phyloP scores from a whole-genome alignment of 53 echinoderm and acorn worm species.

The Actinopyga echinites region DNA sequence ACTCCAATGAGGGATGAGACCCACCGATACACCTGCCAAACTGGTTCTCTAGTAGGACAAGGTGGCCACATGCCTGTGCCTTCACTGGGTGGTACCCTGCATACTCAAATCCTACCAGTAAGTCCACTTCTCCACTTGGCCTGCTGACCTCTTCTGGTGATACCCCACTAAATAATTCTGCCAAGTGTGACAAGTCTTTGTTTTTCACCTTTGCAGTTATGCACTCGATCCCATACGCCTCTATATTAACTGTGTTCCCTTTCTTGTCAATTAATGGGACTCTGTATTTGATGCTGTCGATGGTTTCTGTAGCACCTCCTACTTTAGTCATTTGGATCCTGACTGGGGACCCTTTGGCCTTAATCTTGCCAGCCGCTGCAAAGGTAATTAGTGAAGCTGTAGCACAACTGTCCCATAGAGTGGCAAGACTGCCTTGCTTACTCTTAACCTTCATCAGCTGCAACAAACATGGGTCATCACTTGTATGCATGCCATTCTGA shows the following conservation, averaged over 20 bases:
- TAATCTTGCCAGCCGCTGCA: slow-evolving; percentile 41
- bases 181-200: slow-evolving; percentile 8
- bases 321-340: slow-evolving; percentile 46
- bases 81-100: slow-evolving; percentile 49
- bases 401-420: slow-evolving; percentile 59
- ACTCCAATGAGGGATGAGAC: slow-evolving; percentile 26
- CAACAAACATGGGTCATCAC: slow-evolving; percentile 36
- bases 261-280: slow-evolving; percentile 39
- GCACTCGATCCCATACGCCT: slow-evolving; percentile 51
- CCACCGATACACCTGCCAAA: slow-evolving; percentile 56
- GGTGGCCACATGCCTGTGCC: slow-evolving; percentile 28
- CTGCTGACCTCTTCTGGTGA: background rate
- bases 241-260: slow-evolving; percentile 20
- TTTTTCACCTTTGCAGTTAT: slow-evolving; percentile 52
- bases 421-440: slow-evolving; percentile 19
- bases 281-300: slow-evolving; percentile 43
- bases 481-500: slow-evolving; percentile 24
- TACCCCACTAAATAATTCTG: slow-evolving; percentile 15
- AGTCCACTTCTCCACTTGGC: slow-evolving; percentile 52
- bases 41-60: slow-evolving; percentile 37
- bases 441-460: slow-evolving; percentile 47
- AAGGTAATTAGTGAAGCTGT: slow-evolving; percentile 52
- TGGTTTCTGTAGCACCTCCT: slow-evolving; percentile 39
- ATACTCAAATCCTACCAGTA: slow-evolving; percentile 56
- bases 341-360: slow-evolving; percentile 44